Evolutionary conservation across 2,888 invertebrate species (phyloP), one percentile per base, ranked within the genome.

Genomic region (Phytoseiulus persimilis): DNA sequence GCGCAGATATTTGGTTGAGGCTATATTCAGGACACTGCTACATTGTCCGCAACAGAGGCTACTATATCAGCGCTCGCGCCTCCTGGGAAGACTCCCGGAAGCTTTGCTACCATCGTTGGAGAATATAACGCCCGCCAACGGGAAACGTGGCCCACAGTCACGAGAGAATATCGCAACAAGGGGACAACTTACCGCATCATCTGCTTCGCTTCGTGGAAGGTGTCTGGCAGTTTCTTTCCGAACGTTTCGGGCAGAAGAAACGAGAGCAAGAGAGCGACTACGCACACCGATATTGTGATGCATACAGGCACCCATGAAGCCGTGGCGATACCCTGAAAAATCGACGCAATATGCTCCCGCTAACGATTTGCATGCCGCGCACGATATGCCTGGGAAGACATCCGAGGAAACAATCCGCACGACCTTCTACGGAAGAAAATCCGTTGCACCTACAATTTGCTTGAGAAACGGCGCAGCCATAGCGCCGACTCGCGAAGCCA

Each of bases 381-480:
- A 6, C 39, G 9, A 39, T 9, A 39, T 3, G 5, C 5, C 39
- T 6, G 39, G 39, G 9, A 39, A 3, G 9, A 39, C 39, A 14
- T 65, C 18, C 65, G 65, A 23, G 18, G 18, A 65, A 65, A 2
- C 65, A 28, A 65, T 65, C 28, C 65, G 65, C 5, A 28, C 1
- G 18, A 18, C 65, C 18, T 23, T 1, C 39, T 39, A 39, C 65
- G 65, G 39, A 39, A 9, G 39, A 9, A 9, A 39, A 39, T 6
- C 39, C 3, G 39, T 39, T 28, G 65, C 45, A 87, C 87, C 9
- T 87, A 87, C 87, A 23, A 87, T 87, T 87, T 87, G 87, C 31
- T 87, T 87, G 33, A 87, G 87, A 33, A 87, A 87, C 33, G 87
- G 87, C 33, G 87, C 87, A 23, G 87, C 87, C 87, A 87, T 87